Evolutionary conservation across 2,797 vertebrate genomes (phyloP).

Genomic region (Poeciliopsis gracilis): DNA sequence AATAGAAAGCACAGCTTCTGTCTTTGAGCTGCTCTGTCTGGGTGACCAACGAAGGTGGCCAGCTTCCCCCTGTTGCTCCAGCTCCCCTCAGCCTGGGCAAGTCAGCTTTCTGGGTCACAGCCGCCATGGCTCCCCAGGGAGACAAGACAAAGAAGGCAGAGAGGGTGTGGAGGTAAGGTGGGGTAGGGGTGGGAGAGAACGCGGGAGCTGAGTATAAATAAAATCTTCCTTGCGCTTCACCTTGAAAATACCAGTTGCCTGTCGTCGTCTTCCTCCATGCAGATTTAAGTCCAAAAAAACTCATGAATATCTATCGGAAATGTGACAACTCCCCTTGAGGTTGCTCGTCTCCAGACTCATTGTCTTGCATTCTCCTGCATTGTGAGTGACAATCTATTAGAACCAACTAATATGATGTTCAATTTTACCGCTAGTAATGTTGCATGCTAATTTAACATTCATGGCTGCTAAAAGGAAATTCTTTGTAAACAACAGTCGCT

Average conservation of each 20-base stretch:
- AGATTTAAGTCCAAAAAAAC: slow-evolving; percentile 59
- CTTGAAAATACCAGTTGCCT: slow-evolving; percentile 65
- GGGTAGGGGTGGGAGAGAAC: not conserved
- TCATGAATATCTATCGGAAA: slow-evolving; percentile 52
- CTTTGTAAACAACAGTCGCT: slow-evolving; percentile 19
- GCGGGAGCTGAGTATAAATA: slow-evolving; percentile 66
- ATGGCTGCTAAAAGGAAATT: slow-evolving; percentile 18
- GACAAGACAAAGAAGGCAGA: slow-evolving; percentile 45
- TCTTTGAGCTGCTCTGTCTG: slow-evolving; percentile 49
- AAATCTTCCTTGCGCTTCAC: slow-evolving; percentile 76
- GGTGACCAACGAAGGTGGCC: slow-evolving; percentile 55
- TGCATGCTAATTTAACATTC: slow-evolving; percentile 37
- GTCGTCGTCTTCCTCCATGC: slow-evolving; percentile 60
- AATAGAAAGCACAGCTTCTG: slow-evolving; percentile 57
- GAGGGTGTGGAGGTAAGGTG: not conserved
- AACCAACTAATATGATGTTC: slow-evolving; percentile 8
- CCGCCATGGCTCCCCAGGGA: slow-evolving; percentile 61
- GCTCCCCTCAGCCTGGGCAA: slow-evolving; percentile 55
- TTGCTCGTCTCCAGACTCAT: slow-evolving; percentile 32
- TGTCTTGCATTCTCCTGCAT: slow-evolving; percentile 43
- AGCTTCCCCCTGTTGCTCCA: slow-evolving; percentile 44
- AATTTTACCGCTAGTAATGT: slow-evolving; percentile 13
- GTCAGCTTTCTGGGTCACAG: slow-evolving; percentile 76
- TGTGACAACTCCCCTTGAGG: slow-evolving; percentile 41
- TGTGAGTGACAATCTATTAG: slow-evolving; percentile 49